These are phyloP conservation scores for Cepaea nemoralis DNA, from an alignment of 1,140 invertebrate species.

Conservation along the genomic window DNA sequence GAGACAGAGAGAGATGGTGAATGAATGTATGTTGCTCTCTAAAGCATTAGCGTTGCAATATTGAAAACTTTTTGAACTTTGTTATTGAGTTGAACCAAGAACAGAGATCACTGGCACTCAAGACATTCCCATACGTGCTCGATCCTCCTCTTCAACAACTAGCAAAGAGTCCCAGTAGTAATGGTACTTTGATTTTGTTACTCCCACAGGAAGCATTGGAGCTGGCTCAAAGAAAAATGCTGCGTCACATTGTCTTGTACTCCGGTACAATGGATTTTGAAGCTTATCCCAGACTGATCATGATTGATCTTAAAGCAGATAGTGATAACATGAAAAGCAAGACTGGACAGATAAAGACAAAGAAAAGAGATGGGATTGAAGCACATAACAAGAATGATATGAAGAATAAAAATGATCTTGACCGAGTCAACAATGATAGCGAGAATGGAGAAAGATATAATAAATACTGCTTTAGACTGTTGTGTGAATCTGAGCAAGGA, in stretches of 20 bases:
- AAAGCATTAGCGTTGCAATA: too few species aligned
- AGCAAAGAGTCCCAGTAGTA: too few species aligned
- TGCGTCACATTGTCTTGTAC: conserved; percentile 56
- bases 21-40: too few species aligned
- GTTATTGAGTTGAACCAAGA: too few species aligned
- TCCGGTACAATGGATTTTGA: conserved; percentile 47
- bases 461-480: conserved; percentile 55
- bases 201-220: conserved; percentile 62
- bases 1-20: too few species aligned
- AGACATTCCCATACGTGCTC: too few species aligned
- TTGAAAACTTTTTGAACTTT: too few species aligned
- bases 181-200: background rate
- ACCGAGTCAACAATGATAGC: background rate
- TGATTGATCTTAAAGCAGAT: conserved; percentile 51
- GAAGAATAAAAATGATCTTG: background rate
- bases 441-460: conserved; percentile 30
- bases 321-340: conserved; percentile 27
- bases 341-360: conserved; percentile 13
- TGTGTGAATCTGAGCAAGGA: conserved; percentile 62
- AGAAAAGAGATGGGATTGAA: conserved; percentile 32
- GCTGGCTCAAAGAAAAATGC: conserved; percentile 63
- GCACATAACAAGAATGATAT: background rate
- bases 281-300: conserved; percentile 55
- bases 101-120: too few species aligned
- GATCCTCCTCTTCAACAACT: too few species aligned